Evolutionary conservation across 1,140 invertebrate species (phyloP).

Genomic region (Bombyx mori): DNA sequence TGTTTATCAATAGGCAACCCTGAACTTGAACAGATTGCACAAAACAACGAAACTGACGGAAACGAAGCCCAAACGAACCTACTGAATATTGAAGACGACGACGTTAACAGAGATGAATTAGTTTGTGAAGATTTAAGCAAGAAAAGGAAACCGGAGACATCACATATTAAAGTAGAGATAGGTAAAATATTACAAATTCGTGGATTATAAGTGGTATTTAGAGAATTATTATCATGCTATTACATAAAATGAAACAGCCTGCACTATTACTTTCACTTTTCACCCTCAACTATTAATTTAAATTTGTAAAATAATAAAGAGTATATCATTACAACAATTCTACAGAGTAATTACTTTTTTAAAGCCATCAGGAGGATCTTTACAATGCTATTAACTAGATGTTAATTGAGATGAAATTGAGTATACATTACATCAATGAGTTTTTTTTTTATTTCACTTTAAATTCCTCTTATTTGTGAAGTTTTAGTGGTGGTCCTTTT

Average conservation of each 20-base stretch:
- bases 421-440: too few relatives aligned
- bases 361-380: too few relatives aligned
- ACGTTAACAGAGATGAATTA: background rate
- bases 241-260: background rate
- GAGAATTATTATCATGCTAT: background rate
- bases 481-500: too few relatives aligned
- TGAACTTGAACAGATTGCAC: constrained; percentile 9
- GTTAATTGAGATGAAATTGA: too few relatives aligned
- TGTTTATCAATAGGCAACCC: constrained; percentile 24
- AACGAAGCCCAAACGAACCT: background rate
- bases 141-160: constrained; percentile 41
- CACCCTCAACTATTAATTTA: too few relatives aligned
- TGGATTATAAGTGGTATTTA: background rate
- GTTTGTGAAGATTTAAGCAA: constrained; percentile 27
- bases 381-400: too few relatives aligned
- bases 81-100: background rate
- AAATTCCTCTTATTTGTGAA: too few relatives aligned
- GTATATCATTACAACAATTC: too few relatives aligned
- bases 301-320: too few relatives aligned
- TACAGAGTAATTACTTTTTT: too few relatives aligned
- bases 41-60: constrained; percentile 1
- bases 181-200: constrained; percentile 19
- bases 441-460: too few relatives aligned
- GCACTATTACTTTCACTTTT: too few relatives aligned
- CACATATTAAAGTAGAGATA: constrained; percentile 48